Evolutionary conservation across 1,140 invertebrate genomes (phyloP).

Genomic region (Eciton burchellii): DNA sequence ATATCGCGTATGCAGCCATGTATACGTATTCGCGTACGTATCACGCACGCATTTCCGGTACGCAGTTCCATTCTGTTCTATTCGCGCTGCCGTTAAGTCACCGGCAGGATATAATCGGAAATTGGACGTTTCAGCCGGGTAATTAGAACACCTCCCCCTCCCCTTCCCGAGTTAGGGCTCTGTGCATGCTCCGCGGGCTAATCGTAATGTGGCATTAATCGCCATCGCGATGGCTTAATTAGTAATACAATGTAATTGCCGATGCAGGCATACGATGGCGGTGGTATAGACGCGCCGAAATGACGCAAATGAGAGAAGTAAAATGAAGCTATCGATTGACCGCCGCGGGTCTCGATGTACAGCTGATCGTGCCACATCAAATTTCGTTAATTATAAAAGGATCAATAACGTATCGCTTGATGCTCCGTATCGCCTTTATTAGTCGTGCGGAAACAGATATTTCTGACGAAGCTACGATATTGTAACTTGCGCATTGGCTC

Average conservation of each 20-base stretch:
- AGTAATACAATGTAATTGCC: conserved; percentile 30
- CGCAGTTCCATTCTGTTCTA: conserved; percentile 21
- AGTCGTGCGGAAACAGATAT: no score
- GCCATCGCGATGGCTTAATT: conserved; percentile 29
- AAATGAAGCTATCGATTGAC: background rate
- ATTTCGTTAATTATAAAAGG: conserved; percentile 11
- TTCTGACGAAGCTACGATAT: background rate
- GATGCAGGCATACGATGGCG: conserved; percentile 11
- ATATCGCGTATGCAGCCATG: conserved; percentile 21
- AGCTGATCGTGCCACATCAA: background rate
- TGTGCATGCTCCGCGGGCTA: background rate
- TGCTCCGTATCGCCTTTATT: background rate
- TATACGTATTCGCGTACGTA: no score
- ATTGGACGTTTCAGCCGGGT: conserved; percentile 36
- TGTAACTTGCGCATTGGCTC: background rate
- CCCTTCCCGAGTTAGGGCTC: conserved; percentile 21
- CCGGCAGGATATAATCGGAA: conserved; percentile 50
- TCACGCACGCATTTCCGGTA: background rate
- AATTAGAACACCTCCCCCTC: conserved; percentile 55
- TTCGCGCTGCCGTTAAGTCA: conserved; percentile 35
- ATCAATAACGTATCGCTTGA: conserved; percentile 18
- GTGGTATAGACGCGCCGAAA: background rate
- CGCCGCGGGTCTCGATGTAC: background rate
- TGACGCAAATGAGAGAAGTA: conserved; percentile 3
- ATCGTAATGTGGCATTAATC: conserved; percentile 48